Base-by-base conservation (phyloP, 1,140 invertebrate species). In the Drosophila tani region DNA sequence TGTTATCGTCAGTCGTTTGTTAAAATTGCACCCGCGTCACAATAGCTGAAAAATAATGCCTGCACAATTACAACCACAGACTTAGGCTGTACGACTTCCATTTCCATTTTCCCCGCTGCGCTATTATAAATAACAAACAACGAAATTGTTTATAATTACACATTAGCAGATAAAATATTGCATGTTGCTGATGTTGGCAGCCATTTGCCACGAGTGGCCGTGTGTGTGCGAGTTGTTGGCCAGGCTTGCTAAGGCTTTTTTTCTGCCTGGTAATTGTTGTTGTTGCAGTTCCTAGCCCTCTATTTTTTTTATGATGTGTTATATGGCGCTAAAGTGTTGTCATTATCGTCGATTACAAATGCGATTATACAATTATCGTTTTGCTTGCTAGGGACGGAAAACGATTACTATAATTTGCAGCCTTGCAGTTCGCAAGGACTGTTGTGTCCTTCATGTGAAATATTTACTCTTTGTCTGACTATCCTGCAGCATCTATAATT, bases 131-230 rank as follows among this genome's bases (percentile, higher is more conserved):
- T 90, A 79, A 85, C 85, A 84, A 90, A 85, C 85, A 76, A 68
- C 63, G 49, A 87, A 90, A 84, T 90, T 90, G 85, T 90, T 90
- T 90, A 85, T 90, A 90, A 90, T 90, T 90, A 82, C 85, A 90
- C 79, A 79, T 90, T 90, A 85, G 75, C 75, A 80, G 81, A 82
- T 85, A 88, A 88, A 82, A 79, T 90, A 88, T 84, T 70, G 85
- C 69, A 75, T 75, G 73, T 75, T 56, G 51, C 38, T 24, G 19
- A 35, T 50, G 78, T 46, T 51, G 45, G 56, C 58, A 81, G 53
- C 57, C 50, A 62, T 40, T 75, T 24, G 66, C 38, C 35, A 21
- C 1, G 45, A 7, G 38, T 68, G 24, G 49, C 55, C 19, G 50
- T 40, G 50, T 35, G 21, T 49, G 45, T 17, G 38, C 43, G 55